These are phyloP conservation scores for Octomys mimax DNA, from an alignment of 2,797 vertebrate genomes.

Conservation along the genomic window DNA sequence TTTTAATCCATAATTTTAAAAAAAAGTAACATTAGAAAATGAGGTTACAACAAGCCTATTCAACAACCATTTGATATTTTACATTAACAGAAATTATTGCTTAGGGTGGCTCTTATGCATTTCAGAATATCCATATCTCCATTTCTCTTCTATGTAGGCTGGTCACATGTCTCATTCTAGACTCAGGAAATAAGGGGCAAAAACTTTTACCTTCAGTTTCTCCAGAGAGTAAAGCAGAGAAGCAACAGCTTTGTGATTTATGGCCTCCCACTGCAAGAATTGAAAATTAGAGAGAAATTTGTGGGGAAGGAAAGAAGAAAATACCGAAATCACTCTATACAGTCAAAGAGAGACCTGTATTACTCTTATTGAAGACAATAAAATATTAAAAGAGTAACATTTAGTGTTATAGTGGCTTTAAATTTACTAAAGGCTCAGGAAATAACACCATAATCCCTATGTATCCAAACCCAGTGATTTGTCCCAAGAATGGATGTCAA, in stretches of 20 bases:
- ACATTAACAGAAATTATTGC: background rate
- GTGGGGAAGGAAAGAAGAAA: background rate
- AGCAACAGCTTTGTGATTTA: background rate
- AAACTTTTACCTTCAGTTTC: background rate
- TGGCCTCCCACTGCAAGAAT: background rate
- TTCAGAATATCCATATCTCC: background rate
- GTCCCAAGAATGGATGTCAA: constrained; percentile 49
- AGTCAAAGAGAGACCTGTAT: background rate
- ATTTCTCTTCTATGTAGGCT: background rate
- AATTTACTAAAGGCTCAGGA: background rate
- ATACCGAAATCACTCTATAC: background rate
- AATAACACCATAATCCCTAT: background rate
- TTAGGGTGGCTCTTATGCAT: background rate
- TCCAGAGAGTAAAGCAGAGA: background rate
- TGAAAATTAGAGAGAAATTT: background rate
- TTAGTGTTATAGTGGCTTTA: background rate
- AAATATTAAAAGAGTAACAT: background rate
- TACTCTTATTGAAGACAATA: background rate
- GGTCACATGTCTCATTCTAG: background rate
- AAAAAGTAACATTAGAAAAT: background rate
- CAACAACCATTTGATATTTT: background rate
- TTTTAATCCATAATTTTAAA: too few relatives aligned
- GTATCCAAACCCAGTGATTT: constrained; percentile 6
- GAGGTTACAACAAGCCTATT: background rate
- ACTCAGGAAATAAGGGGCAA: background rate